A percentile compares a stretch with the other conserved stretches of the same genome.
phyloP scores from a whole-genome alignment of 2,888 invertebrate genomes.

The Geophilus truncorum region DNA sequence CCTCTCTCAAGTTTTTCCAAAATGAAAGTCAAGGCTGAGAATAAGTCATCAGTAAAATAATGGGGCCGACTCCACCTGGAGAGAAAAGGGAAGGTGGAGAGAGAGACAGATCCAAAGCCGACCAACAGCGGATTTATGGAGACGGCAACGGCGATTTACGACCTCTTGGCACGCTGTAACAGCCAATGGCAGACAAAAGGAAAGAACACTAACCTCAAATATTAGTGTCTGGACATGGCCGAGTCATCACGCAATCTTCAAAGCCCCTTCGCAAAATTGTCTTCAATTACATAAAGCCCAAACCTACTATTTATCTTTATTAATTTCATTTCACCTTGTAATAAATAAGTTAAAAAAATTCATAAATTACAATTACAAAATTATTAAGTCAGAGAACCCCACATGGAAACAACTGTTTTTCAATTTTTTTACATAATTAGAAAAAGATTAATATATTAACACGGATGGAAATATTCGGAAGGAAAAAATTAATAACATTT shows the following conservation, averaged over 20 bases:
- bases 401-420: background rate
- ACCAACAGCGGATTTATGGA: conserved; percentile 12
- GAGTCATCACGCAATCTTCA: background rate
- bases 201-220: conserved; percentile 15
- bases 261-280: background rate
- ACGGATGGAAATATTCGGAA: too few relatives aligned
- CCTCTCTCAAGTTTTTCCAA: conserved; percentile 2
- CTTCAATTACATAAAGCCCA: background rate
- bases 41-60: conserved; percentile 30
- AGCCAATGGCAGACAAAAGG: conserved; percentile 20
- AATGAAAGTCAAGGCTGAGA: conserved; percentile 5
- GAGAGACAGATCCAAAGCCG: background rate
- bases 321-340: background rate
- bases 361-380: background rate
- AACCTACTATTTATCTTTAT: background rate
- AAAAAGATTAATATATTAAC: background rate
- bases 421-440: background rate
- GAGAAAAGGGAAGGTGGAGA: background rate
- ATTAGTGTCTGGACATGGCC: conserved; percentile 13
- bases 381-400: background rate
- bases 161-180: background rate
- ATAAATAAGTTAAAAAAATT: background rate
- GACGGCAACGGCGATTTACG: conserved; percentile 11
- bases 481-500: too few relatives aligned
- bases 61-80: conserved; percentile 29